A percentile compares a stretch with the other conserved stretches of the same genome.
These are phyloP conservation scores for Notodonta dromedarius DNA, from an alignment of 2,888 invertebrate species.

Conservation along the genomic window DNA sequence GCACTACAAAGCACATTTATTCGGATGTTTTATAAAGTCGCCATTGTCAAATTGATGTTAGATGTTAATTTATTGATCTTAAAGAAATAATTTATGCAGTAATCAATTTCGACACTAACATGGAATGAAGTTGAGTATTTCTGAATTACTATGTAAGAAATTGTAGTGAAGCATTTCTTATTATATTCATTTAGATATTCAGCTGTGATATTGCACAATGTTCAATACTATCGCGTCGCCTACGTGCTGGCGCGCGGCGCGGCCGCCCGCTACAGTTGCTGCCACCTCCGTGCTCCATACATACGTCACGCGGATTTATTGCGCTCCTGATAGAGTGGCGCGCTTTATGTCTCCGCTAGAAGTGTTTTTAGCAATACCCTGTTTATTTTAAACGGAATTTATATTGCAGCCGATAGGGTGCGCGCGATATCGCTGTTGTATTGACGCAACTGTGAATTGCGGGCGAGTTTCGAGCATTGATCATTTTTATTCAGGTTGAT, in stretches of 20 bases:
- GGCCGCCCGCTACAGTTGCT: not conserved
- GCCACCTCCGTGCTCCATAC: slow-evolving; percentile 16
- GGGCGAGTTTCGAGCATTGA: slow-evolving; percentile 16
- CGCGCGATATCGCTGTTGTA: slow-evolving; percentile 34
- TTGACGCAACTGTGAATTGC: slow-evolving; percentile 23
- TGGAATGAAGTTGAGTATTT: too few relatives aligned
- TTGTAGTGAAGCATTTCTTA: too few relatives aligned
- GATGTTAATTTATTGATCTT: too few relatives aligned
- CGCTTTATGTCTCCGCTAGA: slow-evolving; percentile 44
- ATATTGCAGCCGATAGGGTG: slow-evolving; percentile 33
- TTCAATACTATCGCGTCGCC: not conserved
- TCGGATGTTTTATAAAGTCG: too few relatives aligned
- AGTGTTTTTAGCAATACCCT: slow-evolving; percentile 40
- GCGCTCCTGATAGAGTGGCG: slow-evolving; percentile 46
- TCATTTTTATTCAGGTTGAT: slow-evolving; percentile 1
- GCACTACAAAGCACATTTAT: too few relatives aligned
- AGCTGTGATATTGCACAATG: not conserved
- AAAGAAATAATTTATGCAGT: too few relatives aligned
- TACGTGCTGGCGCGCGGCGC: not conserved
- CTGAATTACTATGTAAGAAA: too few relatives aligned
- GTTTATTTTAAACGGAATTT: slow-evolving; percentile 49
- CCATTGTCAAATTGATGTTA: too few relatives aligned
- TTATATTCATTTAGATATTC: too few relatives aligned
- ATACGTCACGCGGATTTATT: slow-evolving; percentile 46
- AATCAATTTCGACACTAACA: too few relatives aligned